Base-by-base conservation (phyloP, 2,888 invertebrate genomes). In the Corythucha ciliata region DNA sequence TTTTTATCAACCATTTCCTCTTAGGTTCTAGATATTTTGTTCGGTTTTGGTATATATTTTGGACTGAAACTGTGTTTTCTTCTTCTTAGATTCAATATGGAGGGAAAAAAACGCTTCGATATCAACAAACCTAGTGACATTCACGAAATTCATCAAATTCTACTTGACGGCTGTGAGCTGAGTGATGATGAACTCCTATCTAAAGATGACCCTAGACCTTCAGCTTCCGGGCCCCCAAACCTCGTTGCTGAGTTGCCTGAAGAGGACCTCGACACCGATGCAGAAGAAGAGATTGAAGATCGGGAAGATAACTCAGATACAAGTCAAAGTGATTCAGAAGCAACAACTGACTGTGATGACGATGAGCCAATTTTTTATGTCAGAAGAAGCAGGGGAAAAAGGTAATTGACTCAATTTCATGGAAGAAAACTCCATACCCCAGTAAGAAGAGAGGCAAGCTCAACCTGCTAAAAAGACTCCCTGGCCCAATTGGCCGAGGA, bases 401-500 rank as follows among this genome's bases (percentile, higher is more conserved):
- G 47, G 47, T 47, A 36, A 47, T 47, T 47, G 47, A 47, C 24
- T 47, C 47, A 47, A 47, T 47, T 47, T 20, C 47, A 47, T 47
- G 47, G 47, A 33, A 47, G 24, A 47, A 47, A 47, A 36, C 22
- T 36, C 47, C 47, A 10, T 36, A 12, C 36, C 47, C 47, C 47
- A 47, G 47, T 47, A 47, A 47, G 47, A 39, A 42, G 42, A 42
- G 42, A 42, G 42, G 42, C 4, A 42, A 12, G 10, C 40, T 22
- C 40, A 40, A 52, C 46, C 12, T 52, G n/a, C n/a, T 47, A 25
- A 48, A 22, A n/a, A n/a, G n/a, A n/a, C n/a, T n/a, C n/a, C n/a
- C 54, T 41, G 54, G 54, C 33, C 48, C 48, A 27, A 51, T 42
- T 10, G 54, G 54, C 34, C 40, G 29, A 48, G 59, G 54, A 49